Base-by-base conservation (phyloP, 1,140 invertebrate genomes). In the Drosophila pseudoananassae region DNA sequence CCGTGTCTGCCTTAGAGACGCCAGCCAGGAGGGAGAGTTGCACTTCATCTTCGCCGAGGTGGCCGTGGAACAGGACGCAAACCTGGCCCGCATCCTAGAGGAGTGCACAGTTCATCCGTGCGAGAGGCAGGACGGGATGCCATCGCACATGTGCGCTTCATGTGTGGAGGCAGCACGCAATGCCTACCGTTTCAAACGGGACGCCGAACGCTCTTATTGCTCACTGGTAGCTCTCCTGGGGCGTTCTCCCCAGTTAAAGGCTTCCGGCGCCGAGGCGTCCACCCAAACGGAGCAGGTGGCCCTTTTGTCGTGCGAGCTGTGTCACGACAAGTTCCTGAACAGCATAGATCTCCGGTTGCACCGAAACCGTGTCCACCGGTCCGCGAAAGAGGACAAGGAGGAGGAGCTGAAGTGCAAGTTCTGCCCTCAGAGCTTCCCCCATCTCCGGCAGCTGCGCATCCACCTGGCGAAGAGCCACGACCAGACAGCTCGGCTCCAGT, bases 1-100 rank as follows among this genome's bases (percentile, higher is more conserved):
- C 55, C 87, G 90, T 29, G 66, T 91, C 52, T 91, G 90, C 70
- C 66, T 91, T 38, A 70, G 78, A 29, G 74, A 70, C 17, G 78
- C 76, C 36, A 47, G 45, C 29, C 55, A 49, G 71, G 73, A 77
- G 20, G 46, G 49, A 12, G 59, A 81, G 33, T 65, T 87, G 49
- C 78, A 83, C 52, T 87, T 89, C 14, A 90, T 91, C 49, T 91
- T 87, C 29, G 78, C 88, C 40, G 90, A 91, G 14, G 57, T 73
- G 25, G 73, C 82, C 17, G 50, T 72, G 29, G 84, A 85, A 38
- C 68, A 75, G 54, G 87, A 69, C 31, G 76, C 77, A 4, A 85
- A 82, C 53, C 65, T 90, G 27, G 77, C 78, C 15, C 71, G 84
- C 17, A 91, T 91, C 33, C 61, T 91, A 0, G 75, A 85, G 36